phyloP scores from a whole-genome alignment of 2,113 vertebrate species.

The Tor tambroides region DNA sequence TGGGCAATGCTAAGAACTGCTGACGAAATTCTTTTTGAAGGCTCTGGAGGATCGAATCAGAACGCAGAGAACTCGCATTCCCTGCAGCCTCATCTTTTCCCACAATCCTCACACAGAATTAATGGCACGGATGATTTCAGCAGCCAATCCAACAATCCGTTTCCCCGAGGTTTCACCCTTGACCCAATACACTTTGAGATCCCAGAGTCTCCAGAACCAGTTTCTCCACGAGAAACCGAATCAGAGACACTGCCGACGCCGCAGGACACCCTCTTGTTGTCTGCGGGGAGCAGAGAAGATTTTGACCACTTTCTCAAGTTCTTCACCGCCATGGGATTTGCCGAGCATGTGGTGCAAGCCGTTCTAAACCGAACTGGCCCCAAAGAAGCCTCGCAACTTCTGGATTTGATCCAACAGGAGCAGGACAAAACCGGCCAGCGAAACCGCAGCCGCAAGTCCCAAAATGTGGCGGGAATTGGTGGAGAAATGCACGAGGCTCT shows the following conservation, averaged over 20 bases:
- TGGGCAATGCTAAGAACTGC: neutral
- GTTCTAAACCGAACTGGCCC: conserved; percentile 73
- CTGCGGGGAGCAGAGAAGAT: conserved; percentile 69
- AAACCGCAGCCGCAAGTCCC: neutral
- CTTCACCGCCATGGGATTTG: conserved; percentile 82
- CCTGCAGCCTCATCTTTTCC: neutral
- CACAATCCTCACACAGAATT: neutral
- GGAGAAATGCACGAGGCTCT: neutral
- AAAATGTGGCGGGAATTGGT: neutral
- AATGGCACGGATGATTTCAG: conserved; percentile 26
- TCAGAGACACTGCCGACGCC: too few species aligned
- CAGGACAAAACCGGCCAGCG: conserved; percentile 62
- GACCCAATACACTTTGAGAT: neutral
- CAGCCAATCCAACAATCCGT: neutral
- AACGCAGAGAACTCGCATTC: neutral
- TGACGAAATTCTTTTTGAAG: neutral
- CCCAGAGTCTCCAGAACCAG: neutral
- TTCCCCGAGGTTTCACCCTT: neutral
- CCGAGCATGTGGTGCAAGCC: conserved; percentile 71
- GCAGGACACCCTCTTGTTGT: conserved; percentile 38
- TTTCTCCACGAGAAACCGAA: neutral
- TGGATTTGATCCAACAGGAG: conserved; percentile 80
- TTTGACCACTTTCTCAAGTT: conserved; percentile 77
- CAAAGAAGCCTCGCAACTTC: conserved; percentile 77
- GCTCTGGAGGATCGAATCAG: neutral